Base-by-base conservation (phyloP, 2,113 vertebrate species). In the Mus spicilegus region DNA sequence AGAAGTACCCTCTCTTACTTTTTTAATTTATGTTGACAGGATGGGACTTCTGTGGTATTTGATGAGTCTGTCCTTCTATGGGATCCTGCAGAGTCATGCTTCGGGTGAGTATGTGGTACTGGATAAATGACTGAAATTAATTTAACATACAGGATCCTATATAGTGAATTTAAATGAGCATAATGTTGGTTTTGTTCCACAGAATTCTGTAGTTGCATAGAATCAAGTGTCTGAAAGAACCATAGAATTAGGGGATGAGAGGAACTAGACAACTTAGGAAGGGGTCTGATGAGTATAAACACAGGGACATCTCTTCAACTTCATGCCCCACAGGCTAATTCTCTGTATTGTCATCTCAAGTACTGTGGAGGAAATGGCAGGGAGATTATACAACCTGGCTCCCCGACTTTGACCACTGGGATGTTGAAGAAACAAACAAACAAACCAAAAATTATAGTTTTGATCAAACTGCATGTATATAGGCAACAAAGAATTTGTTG, bases 41-140 rank as follows among this genome's bases (percentile, higher is more conserved):
- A 98, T 99, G 99, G 97, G 98, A 97, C 94, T 98, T 95, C 76
- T 97, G 2, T 92, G 97, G 90, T 97, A 82, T 39, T n/a, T 98
- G 42, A 19, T 97, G 89, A 93, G 30, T 1, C 70, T 99, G 16
- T 98, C 85, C 96, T 97, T 99, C 90, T 97, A 94, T 87, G 76
- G 95, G 78, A 78, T 98, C 65, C 84, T 97, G 36, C 92, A 97
- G 0, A 1, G 94, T 91, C 95, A 96, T 3, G 3, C 98, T 81
- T 99, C 98, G 0, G 99, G 99, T 99, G 97, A 98, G 98, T 94
- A 91, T 0, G 0, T 42, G 49, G 7, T 33, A 78, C 90, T 90
- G 69, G 13, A 87, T 39, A 70, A 73, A 51, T 67, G 81, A 3
- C 81, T 92, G 70, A 91, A 72, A 82, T 96, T n/a, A 14, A 63